Evolutionary conservation across 1,140 invertebrate genomes (phyloP).

Genomic region (Pectinophora gossypiella): DNA sequence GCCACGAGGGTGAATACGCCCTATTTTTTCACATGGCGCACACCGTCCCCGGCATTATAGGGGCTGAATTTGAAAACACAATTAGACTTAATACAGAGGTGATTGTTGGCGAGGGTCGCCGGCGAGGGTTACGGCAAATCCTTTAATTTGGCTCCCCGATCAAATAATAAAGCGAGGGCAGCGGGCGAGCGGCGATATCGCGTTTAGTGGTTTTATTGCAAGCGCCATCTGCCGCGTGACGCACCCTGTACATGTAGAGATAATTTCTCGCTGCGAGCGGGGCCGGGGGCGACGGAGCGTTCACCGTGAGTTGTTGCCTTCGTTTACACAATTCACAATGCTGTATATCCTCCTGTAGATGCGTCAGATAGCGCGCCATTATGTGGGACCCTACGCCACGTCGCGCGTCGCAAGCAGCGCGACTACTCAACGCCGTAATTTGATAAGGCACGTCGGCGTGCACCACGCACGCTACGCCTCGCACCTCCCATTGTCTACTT

Average conservation of each 20-base stretch:
- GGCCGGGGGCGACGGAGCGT: constrained; percentile 46
- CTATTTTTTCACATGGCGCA: constrained; percentile 64
- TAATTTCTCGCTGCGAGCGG: constrained; percentile 65
- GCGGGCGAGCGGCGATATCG: constrained; percentile 55
- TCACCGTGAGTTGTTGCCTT: constrained; percentile 58
- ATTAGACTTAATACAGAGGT: constrained; percentile 75
- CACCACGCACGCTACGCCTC: not conserved
- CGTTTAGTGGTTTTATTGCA: constrained; percentile 75
- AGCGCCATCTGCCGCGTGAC: constrained; percentile 68
- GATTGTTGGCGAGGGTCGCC: constrained; percentile 67
- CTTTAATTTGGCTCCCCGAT: constrained; percentile 74
- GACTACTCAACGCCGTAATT: constrained; percentile 1
- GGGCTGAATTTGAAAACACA: constrained; percentile 73
- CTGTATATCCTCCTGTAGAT: constrained; percentile 23
- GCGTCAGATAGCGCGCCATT: not conserved
- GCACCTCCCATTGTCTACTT: not conserved
- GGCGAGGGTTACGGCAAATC: constrained; percentile 68
- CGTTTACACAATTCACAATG: constrained; percentile 63
- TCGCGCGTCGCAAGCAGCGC: not conserved
- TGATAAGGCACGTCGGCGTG: constrained; percentile 1
- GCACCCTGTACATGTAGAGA: constrained; percentile 60
- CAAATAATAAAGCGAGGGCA: constrained; percentile 71
- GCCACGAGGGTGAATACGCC: constrained; percentile 41
- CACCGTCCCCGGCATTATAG: constrained; percentile 48
- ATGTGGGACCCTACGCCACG: not conserved